Base-by-base conservation (phyloP, 2,113 vertebrate genomes). In the Periophthalmodon schlosseri region DNA sequence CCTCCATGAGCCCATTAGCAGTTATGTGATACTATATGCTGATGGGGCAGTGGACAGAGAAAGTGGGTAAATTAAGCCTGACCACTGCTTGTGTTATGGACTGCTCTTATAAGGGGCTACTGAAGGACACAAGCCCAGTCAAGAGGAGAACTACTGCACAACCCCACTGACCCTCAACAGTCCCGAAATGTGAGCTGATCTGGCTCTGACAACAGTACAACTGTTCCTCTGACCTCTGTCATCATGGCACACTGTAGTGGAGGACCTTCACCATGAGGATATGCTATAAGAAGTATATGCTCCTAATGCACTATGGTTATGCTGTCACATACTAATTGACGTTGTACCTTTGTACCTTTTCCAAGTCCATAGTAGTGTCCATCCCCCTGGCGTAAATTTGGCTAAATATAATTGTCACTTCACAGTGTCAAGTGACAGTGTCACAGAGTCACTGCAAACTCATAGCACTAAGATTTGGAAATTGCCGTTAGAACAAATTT, bases 1-100 rank as follows among this genome's bases (percentile, higher is more conserved):
- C 61, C 87, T 76, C 87, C 81, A 88, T 87, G 77, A 88, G 87
- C 75, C 85, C 87, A 92, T 92, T 92, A 90, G 87, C 86, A 89
- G 91, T 93, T 92, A 92, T 91, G 89, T 91, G 91, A 93, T 91
- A 91, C 87, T 86, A 88, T 90, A 86, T 92, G 91, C 88, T 92
- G 87, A 92, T 91, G 87, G 86, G 80, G 89, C 87, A 88, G 88
- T 87, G 89, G 86, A 89, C 83, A 78, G 87, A 82, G 82, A 88
- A 86, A 88, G 82, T 86, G 84, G 83, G 86, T 91, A 91, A 91
- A 93, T 92, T 90, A 93, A 91, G 87, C 90, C 89, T 88, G 88
- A 89, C 87, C 88, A 92, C 80, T 87, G 87, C 74, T 82, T 82
- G 81, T 85, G 77, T 90, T 85, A 86, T 91, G 83, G 83, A 81